Percentiles rank a stretch among this genome's conserved stretches.
Evolutionary conservation across 2,797 vertebrate species (phyloP).

Genomic region (Molossus alvarezi): DNA sequence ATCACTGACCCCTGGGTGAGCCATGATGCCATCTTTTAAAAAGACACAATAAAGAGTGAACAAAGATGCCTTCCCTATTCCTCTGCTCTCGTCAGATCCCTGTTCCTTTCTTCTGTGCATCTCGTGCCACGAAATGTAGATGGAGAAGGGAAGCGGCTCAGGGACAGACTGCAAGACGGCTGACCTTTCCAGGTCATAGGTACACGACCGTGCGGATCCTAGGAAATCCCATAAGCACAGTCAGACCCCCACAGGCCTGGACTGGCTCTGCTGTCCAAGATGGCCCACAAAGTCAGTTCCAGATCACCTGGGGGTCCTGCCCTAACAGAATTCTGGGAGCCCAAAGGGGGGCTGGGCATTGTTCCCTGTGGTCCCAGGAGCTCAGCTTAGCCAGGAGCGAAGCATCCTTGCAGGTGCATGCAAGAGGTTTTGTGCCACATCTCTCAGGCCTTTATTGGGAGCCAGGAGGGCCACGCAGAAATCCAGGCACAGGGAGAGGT

Average conservation of each 20-base stretch:
- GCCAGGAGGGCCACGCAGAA: background rate
- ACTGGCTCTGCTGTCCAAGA: background rate
- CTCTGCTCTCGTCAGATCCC: background rate
- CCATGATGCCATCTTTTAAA: background rate
- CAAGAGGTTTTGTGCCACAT: background rate
- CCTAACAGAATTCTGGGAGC: background rate
- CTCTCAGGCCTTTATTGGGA: no score
- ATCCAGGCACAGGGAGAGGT: fast-evolving
- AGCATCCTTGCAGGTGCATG: background rate
- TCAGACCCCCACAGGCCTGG: background rate
- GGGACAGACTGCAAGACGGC: fast-evolving
- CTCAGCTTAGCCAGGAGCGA: background rate
- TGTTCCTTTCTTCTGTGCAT: background rate
- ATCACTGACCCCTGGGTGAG: background rate
- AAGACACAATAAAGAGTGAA: conserved; percentile 45
- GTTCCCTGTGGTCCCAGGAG: background rate
- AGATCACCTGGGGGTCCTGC: background rate
- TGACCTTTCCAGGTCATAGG: background rate
- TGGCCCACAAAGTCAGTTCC: background rate
- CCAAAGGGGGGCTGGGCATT: fast-evolving
- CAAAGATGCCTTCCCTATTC: background rate
- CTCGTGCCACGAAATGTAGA: background rate
- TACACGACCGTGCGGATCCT: no score
- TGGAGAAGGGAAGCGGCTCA: no score
- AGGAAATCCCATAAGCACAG: background rate